Conservation (phyloP, 2,797 vertebrate genomes). For the Oreochromis grahami region DNA sequence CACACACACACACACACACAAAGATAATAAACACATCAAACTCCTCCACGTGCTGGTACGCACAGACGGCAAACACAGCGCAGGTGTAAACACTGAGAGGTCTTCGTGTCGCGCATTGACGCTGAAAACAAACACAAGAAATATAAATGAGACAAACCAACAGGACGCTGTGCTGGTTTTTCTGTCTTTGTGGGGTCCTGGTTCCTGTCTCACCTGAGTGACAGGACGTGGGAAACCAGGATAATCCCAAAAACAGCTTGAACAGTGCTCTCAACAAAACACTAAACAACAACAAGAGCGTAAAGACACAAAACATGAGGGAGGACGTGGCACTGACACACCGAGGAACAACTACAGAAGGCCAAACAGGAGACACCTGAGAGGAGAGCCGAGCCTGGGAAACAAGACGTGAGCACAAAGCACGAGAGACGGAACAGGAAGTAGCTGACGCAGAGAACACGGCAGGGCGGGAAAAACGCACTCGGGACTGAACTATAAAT, state of each 20-base stretch:
- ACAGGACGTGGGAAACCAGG: background rate
- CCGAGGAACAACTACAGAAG: fast-evolving
- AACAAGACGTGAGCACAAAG: background rate
- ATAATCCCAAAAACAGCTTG: background rate
- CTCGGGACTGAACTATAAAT: too few species aligned
- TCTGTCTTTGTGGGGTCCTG: background rate
- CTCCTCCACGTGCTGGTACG: background rate
- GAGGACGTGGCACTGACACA: background rate
- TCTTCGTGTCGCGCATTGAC: background rate
- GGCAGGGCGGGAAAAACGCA: background rate
- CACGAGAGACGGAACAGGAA: background rate
- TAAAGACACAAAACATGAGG: fast-evolving
- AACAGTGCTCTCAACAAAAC: background rate
- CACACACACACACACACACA: background rate
- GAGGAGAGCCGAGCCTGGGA: background rate
- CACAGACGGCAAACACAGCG: background rate
- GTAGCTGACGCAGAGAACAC: background rate
- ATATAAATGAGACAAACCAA: background rate
- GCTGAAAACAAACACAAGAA: background rate
- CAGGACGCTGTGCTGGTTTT: background rate
- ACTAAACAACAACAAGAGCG: fast-evolving
- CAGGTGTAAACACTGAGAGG: background rate
- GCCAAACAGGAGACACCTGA: background rate
- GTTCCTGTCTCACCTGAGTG: background rate
- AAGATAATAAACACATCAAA: slow-evolving; percentile 10